These are phyloP conservation scores for Mastomys natalensis DNA, from an alignment of 2,113 vertebrate genomes.

Conservation along the genomic window DNA sequence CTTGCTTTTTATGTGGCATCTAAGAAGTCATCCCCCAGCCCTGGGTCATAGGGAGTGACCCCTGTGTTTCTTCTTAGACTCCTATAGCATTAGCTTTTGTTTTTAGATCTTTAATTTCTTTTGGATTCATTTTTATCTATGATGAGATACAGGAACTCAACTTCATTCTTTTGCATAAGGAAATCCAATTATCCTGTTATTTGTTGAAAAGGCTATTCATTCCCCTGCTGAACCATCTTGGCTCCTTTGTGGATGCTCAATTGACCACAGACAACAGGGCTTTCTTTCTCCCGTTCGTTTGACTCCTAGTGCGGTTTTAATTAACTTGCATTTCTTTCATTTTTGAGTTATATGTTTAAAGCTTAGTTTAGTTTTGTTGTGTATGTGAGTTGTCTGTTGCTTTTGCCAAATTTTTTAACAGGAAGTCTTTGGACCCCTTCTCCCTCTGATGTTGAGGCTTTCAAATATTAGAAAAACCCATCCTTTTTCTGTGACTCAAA, in stretches of 20 bases:
- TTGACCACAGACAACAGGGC: background rate
- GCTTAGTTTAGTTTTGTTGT: background rate
- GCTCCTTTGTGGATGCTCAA: background rate
- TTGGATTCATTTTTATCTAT: background rate
- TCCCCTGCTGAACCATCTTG: background rate
- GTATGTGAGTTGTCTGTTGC: background rate
- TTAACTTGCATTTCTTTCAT: conserved; percentile 16
- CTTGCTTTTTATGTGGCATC: background rate
- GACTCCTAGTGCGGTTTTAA: background rate
- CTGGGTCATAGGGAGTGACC: background rate
- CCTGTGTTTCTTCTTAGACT: background rate
- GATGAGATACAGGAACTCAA: background rate
- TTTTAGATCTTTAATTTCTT: background rate
- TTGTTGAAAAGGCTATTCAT: background rate
- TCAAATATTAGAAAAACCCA: background rate
- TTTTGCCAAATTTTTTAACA: conserved; percentile 5
- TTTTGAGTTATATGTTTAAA: background rate
- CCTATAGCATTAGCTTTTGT: background rate
- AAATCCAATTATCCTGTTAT: background rate
- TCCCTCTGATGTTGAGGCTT: background rate
- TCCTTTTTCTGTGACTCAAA: background rate
- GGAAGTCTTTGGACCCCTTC: background rate
- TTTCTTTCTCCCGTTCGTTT: background rate
- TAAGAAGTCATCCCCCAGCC: background rate
- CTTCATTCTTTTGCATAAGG: conserved; percentile 2